Base-by-base conservation (phyloP, 2,113 vertebrate species). In the Platichthys flesus region DNA sequence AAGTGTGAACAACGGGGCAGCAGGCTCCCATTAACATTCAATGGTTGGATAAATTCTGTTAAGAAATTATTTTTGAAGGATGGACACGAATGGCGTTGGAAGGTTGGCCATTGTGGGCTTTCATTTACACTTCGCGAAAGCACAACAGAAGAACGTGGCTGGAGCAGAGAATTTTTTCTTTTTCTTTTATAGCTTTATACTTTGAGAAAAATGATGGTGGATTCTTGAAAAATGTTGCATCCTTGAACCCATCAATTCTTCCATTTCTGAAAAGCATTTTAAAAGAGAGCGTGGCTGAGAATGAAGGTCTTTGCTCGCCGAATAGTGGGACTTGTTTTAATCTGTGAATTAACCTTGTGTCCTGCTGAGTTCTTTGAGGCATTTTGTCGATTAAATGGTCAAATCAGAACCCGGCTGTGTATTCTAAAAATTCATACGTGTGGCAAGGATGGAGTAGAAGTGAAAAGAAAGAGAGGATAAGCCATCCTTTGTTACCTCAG, bases 171-270 rank as follows among this genome's bases (percentile, higher is more conserved):
- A 15, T 57, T n/a, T 2, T 4, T 21, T 3, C 5, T 9, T 56
- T 24, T 6, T 4, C 26, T 28, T 20, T 24, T 23, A 24, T 2
- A 24, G 20, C 20, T 54, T 12, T 12, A 10, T 35, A 21, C 76
- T 78, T 51, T 55, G 37, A 63, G 61, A 67, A 24, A 31, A 83
- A 79, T 20, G 20, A 85, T 70, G 42, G 37, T 77, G 76, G 28
- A 71, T 78, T 79, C 62, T 59, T 79, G 28, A 74, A 84, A 84
- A 76, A 66, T 26, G 31, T 20, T 64, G 49, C 52, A 58, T 79
- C 79, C 87, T 89, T 91, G 79, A 91, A 90, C 75, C 47, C 71
- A 49, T 75, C 74, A 59, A n/a, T 56, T 56, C 78, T 2, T 82
- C 67, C 16, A 16, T 65, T 81, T 87, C 60, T 79, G 55, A 84